Base-by-base conservation (phyloP, 2,113 vertebrate genomes). In the Crotalus tigris region DNA sequence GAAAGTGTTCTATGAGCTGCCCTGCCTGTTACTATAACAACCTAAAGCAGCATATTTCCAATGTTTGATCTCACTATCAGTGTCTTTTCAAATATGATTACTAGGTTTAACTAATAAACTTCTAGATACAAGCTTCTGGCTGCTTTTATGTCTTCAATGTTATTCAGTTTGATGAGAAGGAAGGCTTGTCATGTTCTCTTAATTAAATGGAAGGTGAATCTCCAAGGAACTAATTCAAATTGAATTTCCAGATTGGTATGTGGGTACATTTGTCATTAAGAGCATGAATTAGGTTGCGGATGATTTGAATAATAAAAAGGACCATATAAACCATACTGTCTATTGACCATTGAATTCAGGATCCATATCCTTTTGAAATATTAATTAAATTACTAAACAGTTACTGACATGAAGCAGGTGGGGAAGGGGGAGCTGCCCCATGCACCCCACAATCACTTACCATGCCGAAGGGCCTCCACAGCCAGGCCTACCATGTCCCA, bases 31-130 rank as follows among this genome's bases (percentile, higher is more conserved):
- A 58, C 86, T 55, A 90, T 92, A 90, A 90, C 92, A 92, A 90
- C 92, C 88, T 33, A 90, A 92, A 85, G 64, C 53, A 44, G 59
- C 86, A 88, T 61, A 88, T 92, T 92, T 92, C 51, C 59, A 81
- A 33, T 89, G 51, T 88, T 89, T 92, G 87, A 92, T 89, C 87
- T 92, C 92, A 89, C 54, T 39, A 85, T 58, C 51, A 85, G 87
- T 59, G 29, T 90, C 69, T 85, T 92, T 89, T 89, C 39, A 90
- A 90, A 92, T 11, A 39, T 90, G 88, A 92, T 92, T 92, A 90
- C 54, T 19, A 39, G 57, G 39, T 85, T 90, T 93, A 85, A 90
- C 54, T 85, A 90, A 93, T 90, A 59, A 90, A 81, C 4, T 29
- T 85, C 69, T 90, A 85, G 69, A 85, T 26, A 29, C 23, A 21